Evolutionary conservation across 2,888 invertebrate species (phyloP).

Genomic region (Cyaniris semiargus): DNA sequence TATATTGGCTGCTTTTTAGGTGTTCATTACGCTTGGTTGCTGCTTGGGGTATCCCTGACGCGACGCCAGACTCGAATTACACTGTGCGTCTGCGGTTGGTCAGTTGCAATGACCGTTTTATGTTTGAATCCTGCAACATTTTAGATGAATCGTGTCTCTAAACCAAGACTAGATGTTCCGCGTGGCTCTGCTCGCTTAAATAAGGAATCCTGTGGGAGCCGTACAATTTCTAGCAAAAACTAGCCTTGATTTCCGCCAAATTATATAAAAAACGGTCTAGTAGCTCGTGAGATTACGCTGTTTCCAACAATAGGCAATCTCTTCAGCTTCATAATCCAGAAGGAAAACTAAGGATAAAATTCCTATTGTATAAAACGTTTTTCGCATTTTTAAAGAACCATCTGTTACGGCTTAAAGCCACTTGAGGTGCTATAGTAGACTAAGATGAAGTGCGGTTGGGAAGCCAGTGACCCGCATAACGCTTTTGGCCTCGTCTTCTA

Average conservation of each 20-base stretch:
- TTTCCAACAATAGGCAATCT: no score
- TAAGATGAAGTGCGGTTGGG: not conserved
- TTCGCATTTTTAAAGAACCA: not conserved
- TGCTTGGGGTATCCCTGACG: constrained; percentile 18
- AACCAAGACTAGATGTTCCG: not conserved
- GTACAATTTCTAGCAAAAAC: no score
- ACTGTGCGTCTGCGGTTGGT: not conserved
- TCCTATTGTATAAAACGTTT: not conserved
- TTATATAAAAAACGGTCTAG: no score
- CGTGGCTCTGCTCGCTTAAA: no score
- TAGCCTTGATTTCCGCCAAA: no score
- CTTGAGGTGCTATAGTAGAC: not conserved
- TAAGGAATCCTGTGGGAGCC: no score
- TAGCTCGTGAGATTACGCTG: no score
- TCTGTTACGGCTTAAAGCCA: not conserved
- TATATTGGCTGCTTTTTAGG: no score
- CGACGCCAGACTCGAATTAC: constrained; percentile 19
- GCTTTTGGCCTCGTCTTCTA: constrained; percentile 9
- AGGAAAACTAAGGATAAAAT: no score
- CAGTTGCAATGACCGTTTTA: constrained; percentile 2
- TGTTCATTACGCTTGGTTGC: no score
- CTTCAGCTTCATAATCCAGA: no score
- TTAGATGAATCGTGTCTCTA: not conserved
- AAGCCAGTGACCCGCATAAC: constrained; percentile 8
- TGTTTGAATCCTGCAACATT: constrained; percentile 5